Conservation (phyloP, 1,140 invertebrate genomes). For the Drosophila parvula region DNA sequence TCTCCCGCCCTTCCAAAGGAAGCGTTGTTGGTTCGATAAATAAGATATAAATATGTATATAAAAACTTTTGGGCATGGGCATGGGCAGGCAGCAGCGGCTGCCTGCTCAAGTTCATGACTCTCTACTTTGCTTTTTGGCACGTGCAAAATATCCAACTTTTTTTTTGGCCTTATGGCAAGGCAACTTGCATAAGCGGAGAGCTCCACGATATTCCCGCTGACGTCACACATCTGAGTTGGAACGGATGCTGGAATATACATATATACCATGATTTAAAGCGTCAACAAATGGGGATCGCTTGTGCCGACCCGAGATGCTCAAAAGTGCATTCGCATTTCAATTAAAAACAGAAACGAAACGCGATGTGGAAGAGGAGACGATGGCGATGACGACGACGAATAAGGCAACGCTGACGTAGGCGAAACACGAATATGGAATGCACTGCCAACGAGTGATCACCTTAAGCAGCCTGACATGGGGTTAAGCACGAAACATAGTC, state of each 20-base stretch:
- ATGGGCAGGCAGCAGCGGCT: not conserved
- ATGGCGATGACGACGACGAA: not conserved
- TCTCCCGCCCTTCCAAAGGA: not conserved
- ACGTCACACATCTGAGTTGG: slow-evolving; percentile 55
- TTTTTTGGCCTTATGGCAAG: slow-evolving; percentile 26
- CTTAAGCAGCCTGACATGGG: slow-evolving; percentile 11
- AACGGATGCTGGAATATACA: slow-evolving; percentile 44
- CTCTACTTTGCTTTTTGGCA: slow-evolving; percentile 39
- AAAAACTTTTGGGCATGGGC: slow-evolving; percentile 21
- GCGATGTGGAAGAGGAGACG: slow-evolving; percentile 38
- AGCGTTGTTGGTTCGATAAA: slow-evolving; percentile 69
- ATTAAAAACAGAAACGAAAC: slow-evolving; percentile 70
- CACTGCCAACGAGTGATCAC: slow-evolving; percentile 29
- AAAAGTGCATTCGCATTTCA: slow-evolving; percentile 81
- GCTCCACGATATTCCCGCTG: slow-evolving; percentile 27
- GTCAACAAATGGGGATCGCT: slow-evolving; percentile 54
- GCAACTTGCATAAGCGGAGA: slow-evolving; percentile 59
- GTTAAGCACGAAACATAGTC: not conserved
- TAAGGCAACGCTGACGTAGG: slow-evolving; percentile 33
- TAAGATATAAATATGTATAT: slow-evolving; percentile 39
- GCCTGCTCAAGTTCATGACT: slow-evolving; percentile 70
- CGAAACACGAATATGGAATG: slow-evolving; percentile 39
- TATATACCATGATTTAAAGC: slow-evolving; percentile 59
- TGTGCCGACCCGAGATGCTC: slow-evolving; percentile 45
- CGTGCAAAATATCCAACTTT: slow-evolving; percentile 45